Percentiles rank a stretch among this genome's conserved stretches.
Conservation (phyloP, 2,888 invertebrate species). For the Clepsis dumicolana region DNA sequence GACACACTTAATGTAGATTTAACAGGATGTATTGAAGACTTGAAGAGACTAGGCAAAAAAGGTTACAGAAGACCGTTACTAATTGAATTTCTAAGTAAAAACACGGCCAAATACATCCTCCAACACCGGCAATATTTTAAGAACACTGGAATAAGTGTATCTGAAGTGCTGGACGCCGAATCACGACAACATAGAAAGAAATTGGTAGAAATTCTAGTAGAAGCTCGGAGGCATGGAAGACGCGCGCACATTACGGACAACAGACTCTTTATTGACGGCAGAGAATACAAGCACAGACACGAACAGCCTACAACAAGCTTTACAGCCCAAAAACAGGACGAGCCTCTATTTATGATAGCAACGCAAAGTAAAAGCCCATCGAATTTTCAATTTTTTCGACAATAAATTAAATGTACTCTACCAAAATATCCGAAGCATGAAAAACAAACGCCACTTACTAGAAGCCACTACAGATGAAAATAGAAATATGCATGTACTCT, state of each 20-base stretch:
- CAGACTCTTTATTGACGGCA: background rate
- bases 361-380: background rate
- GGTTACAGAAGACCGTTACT: constrained; percentile 7
- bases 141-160: constrained; percentile 5
- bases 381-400: background rate
- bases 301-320: background rate
- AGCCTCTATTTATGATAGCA: background rate
- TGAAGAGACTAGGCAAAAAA: background rate
- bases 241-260: constrained; percentile 7
- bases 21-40: constrained; percentile 9
- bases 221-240: constrained; percentile 8
- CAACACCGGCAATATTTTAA: constrained; percentile 6
- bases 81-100: constrained; percentile 14
- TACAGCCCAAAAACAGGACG: background rate
- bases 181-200: background rate
- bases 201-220: background rate
- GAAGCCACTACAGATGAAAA: constrained; percentile 4
- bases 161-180: background rate
- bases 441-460: constrained; percentile 20
- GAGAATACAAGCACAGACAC: background rate
- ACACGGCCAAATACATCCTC: background rate
- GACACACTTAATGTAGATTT: too few relatives aligned
- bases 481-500: constrained; percentile 26
- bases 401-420: background rate
- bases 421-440: constrained; percentile 7